A percentile compares a stretch with the other conserved stretches of the same genome.
These are phyloP conservation scores for Choristoneura rosaceana DNA, from an alignment of 2,888 invertebrate genomes.

Conservation along the genomic window DNA sequence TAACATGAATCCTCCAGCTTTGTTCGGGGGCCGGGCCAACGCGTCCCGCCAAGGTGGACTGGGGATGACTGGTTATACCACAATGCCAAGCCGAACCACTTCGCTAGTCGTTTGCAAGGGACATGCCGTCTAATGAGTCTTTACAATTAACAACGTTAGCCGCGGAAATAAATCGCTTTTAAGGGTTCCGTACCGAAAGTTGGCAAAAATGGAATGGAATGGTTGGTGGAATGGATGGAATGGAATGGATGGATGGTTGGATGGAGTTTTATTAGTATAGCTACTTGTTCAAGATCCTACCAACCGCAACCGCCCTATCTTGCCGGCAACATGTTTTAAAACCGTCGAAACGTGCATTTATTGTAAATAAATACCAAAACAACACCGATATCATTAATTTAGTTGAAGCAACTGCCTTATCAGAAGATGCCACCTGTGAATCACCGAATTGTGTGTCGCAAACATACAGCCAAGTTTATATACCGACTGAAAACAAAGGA, in stretches of 20 bases:
- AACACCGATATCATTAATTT: background rate
- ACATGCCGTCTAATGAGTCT: slow-evolving; percentile 22
- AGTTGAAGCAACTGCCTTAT: background rate
- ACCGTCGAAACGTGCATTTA: slow-evolving; percentile 11
- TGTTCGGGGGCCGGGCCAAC: slow-evolving; percentile 13
- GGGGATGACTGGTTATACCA: slow-evolving; percentile 24
- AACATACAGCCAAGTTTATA: background rate
- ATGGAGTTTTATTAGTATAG: too few species aligned
- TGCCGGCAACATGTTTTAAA: slow-evolving; percentile 17
- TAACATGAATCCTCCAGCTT: slow-evolving; percentile 18
- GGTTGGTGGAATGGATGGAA: too few species aligned
- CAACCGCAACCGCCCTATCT: slow-evolving; percentile 20
- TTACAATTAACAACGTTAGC: background rate
- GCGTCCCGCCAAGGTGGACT: slow-evolving; percentile 36
- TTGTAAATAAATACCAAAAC: slow-evolving; percentile 10
- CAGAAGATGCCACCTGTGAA: background rate
- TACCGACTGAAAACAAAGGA: slow-evolving; percentile 28
- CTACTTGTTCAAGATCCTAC: too few species aligned
- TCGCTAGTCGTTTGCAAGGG: slow-evolving; percentile 3
- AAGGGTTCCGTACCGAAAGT: too few species aligned
- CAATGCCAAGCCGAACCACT: slow-evolving; percentile 20
- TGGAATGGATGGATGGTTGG: too few species aligned
- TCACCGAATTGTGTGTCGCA: background rate
- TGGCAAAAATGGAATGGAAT: too few species aligned
- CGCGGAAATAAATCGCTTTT: too few species aligned